Conservation (phyloP, 2,888 invertebrate genomes). For the Conistra vaccinii region DNA sequence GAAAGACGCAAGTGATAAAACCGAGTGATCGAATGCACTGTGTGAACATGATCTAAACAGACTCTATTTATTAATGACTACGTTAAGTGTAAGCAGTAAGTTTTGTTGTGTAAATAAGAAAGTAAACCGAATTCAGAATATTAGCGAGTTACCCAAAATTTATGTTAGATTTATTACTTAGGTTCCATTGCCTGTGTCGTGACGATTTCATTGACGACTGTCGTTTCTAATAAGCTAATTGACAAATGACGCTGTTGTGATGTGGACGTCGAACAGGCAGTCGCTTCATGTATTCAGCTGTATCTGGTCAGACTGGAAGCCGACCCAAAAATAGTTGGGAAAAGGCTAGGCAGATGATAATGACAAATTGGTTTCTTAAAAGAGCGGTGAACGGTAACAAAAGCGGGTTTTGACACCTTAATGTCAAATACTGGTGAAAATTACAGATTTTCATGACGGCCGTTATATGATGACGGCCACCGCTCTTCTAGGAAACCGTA, state of each 20-base stretch:
- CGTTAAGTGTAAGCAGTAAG: conserved; percentile 62
- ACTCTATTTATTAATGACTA: conserved; percentile 82
- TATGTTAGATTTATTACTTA: conserved; percentile 55
- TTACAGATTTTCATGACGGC: background rate
- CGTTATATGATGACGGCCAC: background rate
- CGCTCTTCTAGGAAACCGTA: background rate
- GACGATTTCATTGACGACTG: background rate
- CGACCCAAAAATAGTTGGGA: background rate
- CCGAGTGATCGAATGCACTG: conserved; percentile 73
- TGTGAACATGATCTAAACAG: conserved; percentile 76
- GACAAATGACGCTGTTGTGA: background rate
- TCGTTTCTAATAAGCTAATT: background rate
- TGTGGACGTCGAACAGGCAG: background rate
- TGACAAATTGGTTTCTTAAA: too few species aligned
- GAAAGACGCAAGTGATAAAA: conserved; percentile 77
- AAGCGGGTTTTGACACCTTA: too few species aligned
- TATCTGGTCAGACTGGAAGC: background rate
- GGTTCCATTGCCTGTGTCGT: background rate
- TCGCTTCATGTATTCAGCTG: background rate
- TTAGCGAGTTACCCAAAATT: conserved; percentile 74
- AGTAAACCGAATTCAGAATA: conserved; percentile 69
- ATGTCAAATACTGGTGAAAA: background rate
- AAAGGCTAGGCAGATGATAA: too few species aligned
- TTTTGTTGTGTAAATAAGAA: conserved; percentile 77
- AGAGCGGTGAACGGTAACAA: too few species aligned